Evolutionary conservation across 2,113 vertebrate genomes (phyloP), one percentile per base, ranked within the genome.

Genomic region (Pseudorectes ferrugineus): DNA sequence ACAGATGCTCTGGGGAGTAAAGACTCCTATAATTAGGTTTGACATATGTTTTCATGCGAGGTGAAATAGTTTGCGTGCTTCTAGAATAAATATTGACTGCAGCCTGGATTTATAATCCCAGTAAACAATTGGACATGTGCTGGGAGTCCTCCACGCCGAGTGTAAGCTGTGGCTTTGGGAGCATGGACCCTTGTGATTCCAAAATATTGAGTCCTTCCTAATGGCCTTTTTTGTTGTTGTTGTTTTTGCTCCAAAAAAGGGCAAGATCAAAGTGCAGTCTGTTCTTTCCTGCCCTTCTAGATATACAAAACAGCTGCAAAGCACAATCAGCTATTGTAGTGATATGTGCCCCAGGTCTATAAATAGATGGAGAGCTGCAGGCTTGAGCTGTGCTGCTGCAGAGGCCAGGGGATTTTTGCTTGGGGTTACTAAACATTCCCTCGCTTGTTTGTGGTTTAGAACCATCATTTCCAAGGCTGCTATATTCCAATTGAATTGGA

Each of bases 241-340:
- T 97, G 97, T 97, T 97, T 97, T 91, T 97, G 76, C 92, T 95
- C 96, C 85, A 93, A 92, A 97, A 97, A 98, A 97, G 96, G 96
- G 95, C 97, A 97, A 95, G 96, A 97, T 98, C 97, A 96, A 97
- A 97, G 97, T 94, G 90, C 96, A 96, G 93, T 24, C 96, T 97
- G 97, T 96, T 97, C 94, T 93, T 95, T 92, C 91, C 95, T 96
- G 90, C 94, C 92, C 77, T 95, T 97, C 92, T 95, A 82, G 91
- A 97, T 96, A 95, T 20, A 95, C 96, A 96, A 95, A 91, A 87
- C 97, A 97, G 97, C 98, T 96, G 97, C 94, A 75, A 63, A 80
- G 83, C 86, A 98, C 97, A 98, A 96, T 97, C 93, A 94, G 3
- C 97, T 82, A 97, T 98, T 98, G 97, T 98, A 94, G 89, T 94